Base-by-base conservation (phyloP, 2,888 invertebrate genomes). In the Didymodactylos carnosus region DNA sequence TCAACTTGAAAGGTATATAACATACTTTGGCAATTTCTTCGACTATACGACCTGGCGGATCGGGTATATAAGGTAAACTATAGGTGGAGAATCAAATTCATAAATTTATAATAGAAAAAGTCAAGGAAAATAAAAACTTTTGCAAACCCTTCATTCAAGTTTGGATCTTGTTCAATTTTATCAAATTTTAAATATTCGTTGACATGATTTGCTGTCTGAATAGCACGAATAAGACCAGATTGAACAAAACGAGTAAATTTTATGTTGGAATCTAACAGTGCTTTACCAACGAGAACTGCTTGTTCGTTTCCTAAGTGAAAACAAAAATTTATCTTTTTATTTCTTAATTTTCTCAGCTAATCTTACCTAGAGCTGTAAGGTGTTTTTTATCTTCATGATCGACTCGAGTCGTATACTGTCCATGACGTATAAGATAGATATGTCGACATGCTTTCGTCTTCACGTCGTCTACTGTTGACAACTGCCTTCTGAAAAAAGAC, bases 391-490 rank as follows among this genome's bases (percentile, higher is more conserved):
- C 72, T 8, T 72, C 41, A 39, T 62, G 13, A 35, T 72, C 51
- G 13, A 69, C 72, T 43, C 62, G 29, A 39, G 69, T 72, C 25
- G 46, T 40, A 81, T 97, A 98, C 82, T 97, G 95, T 0, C 97
- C 98, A 83, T 98, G 97, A 51, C 97, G 87, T 75, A 97, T 89
- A 23, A 97, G 86, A 78, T 97, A 87, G 72, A 97, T 83, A 82
- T 95, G 91, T n/a, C 94, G n/a, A 23, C 39, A 25, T 39, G 46
- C 72, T 41, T 69, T 62, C 14, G 74, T 39, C 10, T 35, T 74
- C n/a, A 62, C 43, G 25, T 71, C 35, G 14, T 62, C 11, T 62
- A 29, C 2, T 19, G n/a, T 35, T 62, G 62, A 16, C 62, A 35
- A 35, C 62, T 62, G 35, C 3, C 19, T 16, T 35, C 8, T 35